Base-by-base conservation (phyloP, 2,113 vertebrate genomes). In the Aramus guarauna region DNA sequence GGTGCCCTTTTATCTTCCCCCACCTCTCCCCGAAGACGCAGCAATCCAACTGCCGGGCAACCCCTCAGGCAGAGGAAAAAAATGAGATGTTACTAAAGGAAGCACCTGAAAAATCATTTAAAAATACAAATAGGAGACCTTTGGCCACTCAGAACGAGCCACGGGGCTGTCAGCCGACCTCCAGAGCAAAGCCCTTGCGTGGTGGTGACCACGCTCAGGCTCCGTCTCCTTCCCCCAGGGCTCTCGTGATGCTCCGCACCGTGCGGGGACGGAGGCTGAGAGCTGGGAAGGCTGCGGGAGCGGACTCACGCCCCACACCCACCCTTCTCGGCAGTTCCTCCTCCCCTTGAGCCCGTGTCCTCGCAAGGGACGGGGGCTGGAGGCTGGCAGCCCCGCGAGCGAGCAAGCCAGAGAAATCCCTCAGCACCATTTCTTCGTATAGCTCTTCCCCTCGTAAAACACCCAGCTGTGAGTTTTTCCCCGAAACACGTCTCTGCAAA, bases 281-380 rank as follows among this genome's bases (percentile, higher is more conserved):
- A 23, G 19, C 43, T 8, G 4, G 41, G 37, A 59, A 79, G 43
- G 72, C 30, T 36, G 19, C 34, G 19, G 73, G 56, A 68, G 5
- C 27, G 1, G 0, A 39, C 16, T 60, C 56, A 82, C 7, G 12
- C 26, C 60, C 48, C 26, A 34, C 34, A 68, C 39, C 85, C 60
- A 45, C 36, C 66, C 67, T 73, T 62, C 66, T 73, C 85, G 34
- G 1, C 14, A n/a, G 39, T 47, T 79, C 47, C 78, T 56, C 30
- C 39, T 43, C 19, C 52, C 55, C 16, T 62, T 9, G 26, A 58
- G 26, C 24, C 0, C 9, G 8, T 19, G 13, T 16, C 27, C 22
- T 37, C 5, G 2, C 0, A 1, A 36, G 36, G 56, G 19, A 34
- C 0, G 6, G 6, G 13, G 20, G 30, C 37, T 69, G 60, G 50